Percentiles rank a stretch among this genome's conserved stretches.
Conservation (phyloP, 2,113 vertebrate genomes). For the Todiramphus saurophagus region DNA sequence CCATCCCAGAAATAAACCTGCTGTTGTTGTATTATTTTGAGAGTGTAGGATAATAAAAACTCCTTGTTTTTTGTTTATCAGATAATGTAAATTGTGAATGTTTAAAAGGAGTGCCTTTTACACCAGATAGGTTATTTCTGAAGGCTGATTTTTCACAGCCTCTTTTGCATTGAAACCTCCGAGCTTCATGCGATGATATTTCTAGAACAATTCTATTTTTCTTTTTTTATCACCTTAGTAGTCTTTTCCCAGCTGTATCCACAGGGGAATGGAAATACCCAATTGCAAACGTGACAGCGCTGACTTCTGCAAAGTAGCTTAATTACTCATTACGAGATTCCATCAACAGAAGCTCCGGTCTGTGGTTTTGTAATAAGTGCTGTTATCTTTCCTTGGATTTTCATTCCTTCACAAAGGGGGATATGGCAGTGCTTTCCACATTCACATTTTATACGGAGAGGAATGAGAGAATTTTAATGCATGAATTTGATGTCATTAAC, state of each 20-base stretch:
- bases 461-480: constrained; percentile 77
- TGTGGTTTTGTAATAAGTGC: constrained; percentile 80
- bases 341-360: constrained; percentile 78
- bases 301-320: constrained; percentile 76
- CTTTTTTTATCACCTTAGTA: constrained; percentile 70
- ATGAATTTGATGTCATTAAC: constrained; percentile 89
- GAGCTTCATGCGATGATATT: constrained; percentile 43
- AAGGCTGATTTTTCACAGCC: constrained; percentile 53
- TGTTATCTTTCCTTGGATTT: constrained; percentile 80
- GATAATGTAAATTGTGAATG: not conserved
- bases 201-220: constrained; percentile 62
- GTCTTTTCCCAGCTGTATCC: constrained; percentile 71
- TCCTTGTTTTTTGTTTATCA: constrained; percentile 9
- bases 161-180: not conserved
- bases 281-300: constrained; percentile 69
- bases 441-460: constrained; percentile 75
- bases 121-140: constrained; percentile 28
- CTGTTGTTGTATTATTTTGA: not conserved
- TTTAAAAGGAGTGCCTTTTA: constrained; percentile 37
- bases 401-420: constrained; percentile 78
- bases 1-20: not conserved
- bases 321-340: constrained; percentile 82
- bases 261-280: constrained; percentile 66
- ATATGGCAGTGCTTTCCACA: constrained; percentile 67
- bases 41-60: not conserved